These are phyloP conservation scores for Cacatua alba DNA, from an alignment of 2,113 vertebrate species.

Conservation along the genomic window DNA sequence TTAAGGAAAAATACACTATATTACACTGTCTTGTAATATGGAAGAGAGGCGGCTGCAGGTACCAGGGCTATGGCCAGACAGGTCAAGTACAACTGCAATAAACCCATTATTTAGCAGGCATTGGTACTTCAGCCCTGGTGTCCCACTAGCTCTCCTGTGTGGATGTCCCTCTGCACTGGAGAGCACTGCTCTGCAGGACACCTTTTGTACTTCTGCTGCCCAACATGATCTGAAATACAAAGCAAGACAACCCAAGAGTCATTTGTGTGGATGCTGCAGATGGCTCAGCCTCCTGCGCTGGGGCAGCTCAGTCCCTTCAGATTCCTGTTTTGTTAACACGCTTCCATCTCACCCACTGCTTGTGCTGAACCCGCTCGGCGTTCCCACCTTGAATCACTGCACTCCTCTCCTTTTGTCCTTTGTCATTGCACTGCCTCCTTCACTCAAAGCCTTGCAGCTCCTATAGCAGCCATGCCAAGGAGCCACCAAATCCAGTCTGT, in stretches of 20 bases:
- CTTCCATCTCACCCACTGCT: background rate
- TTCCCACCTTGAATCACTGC: no score
- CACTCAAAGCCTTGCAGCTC: background rate
- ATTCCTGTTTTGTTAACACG: no score
- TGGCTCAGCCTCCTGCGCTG: background rate
- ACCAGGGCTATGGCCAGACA: background rate
- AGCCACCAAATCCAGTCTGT: background rate
- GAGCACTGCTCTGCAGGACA: background rate
- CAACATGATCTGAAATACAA: background rate
- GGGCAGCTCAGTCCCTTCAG: background rate
- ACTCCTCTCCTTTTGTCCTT: no score
- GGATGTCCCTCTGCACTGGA: background rate
- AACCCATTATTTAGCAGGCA: background rate
- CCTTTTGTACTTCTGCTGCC: background rate
- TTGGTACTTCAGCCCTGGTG: background rate
- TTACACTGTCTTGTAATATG: no score
- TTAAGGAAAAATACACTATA: background rate
- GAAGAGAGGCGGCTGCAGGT: background rate
- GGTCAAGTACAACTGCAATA: background rate
- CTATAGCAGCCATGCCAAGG: background rate
- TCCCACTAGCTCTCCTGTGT: background rate
- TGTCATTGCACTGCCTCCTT: background rate
- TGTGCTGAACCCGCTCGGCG: background rate
- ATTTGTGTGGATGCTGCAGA: background rate
- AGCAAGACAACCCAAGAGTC: background rate